Evolutionary conservation across 35 echinoderm and acorn worm species (phyloP), one percentile per base, ranked within the genome.

Genomic region (Apostichopus parvimensis): DNA sequence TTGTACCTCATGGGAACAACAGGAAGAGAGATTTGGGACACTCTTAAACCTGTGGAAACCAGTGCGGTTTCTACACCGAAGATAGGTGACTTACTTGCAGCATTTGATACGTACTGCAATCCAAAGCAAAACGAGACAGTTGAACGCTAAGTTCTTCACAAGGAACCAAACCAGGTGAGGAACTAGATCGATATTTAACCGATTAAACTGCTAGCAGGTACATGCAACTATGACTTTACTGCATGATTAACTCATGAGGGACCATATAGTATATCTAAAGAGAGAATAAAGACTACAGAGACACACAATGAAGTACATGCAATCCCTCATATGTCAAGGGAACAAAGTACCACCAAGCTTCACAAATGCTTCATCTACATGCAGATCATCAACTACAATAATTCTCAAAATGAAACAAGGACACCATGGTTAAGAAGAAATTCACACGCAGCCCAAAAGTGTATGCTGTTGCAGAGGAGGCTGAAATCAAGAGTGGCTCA

Each of bases 111-210:
- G 5, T 77, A 78, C 54, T 91, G 72, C 34, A 79, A 91, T 79
- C 72, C 89, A 15, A 78, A 79, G 22, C 71, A 91, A 61, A 91
- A 59, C 59, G 89, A 91, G 13, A 91, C 73, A 10, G 89, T 79
- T 13, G 89, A 91, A 24, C 17, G 88, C 5, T 90, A 90, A 90
- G 8, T 90, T 90, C 9, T 90, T 90, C 53, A 90, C 71, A 77
- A 17, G 88, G 71, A 25, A 90, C 26, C 88, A 91, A 15, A 73
- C 65, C 76, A 25, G 56, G 56, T 55, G 58, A 61, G 15, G 15
- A 22, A 45, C 34, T 91, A 61, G 45, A 78, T 13, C 18, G 18
- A 8, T 91, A 57, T 52, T 56, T 78, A 54, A 91, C 89, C 6
- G 73, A 91, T 8, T 73, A 91, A 91, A 21, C 0, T 79, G 6